Base-by-base conservation (phyloP, 37 sponge, comb jelly and placozoan genomes). In the Axinella damicornis region DNA sequence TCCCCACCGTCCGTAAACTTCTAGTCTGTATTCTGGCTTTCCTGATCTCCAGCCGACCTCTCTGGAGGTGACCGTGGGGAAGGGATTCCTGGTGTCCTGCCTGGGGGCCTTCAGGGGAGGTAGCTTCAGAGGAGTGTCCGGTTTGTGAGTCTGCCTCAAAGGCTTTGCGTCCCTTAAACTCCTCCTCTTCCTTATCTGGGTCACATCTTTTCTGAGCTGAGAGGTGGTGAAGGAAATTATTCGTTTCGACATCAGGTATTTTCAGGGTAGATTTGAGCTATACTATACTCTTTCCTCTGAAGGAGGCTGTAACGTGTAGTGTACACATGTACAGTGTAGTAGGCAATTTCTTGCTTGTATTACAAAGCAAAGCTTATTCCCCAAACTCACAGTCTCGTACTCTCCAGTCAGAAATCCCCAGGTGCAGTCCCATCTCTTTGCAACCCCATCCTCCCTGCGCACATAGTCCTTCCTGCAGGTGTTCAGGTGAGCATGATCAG, bases 11-110 rank as follows among this genome's bases (percentile, higher is more conserved):
- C 96, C 95, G 67, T 72, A 96, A 2, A 87, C 65, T 69, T 96
- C 96, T 30, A 96, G 78, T 6, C 9, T 59, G 35, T 34, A 69
- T 12, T 85, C 79, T 21, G 61, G 61, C 15, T 70, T 46, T 20
- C 86, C 61, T 11, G 92, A 79, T 27, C 91, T 34, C 94, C 94
- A 93, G 31, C 96, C 96, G 19, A 96, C 63, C 83, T 96, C 96
- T 53, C 73, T 40, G 22, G 83, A 88, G 14, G 76, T 88, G 11
- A 73, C 64, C 69, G n/a, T 39, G 30, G 94, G 94, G 75, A 89
- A 95, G 22, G 94, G 78, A 53, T 73, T 59, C 2, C 76, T 19
- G 39, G 80, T 80, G 19, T 63, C 65, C 74, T 92, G 89, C 22
- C 57, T 65, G 1, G 87, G 68, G 22, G 70, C 36, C 9, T 37